Evolutionary conservation across 1,140 invertebrate species (phyloP).

Genomic region (Cotesia chilonis): DNA sequence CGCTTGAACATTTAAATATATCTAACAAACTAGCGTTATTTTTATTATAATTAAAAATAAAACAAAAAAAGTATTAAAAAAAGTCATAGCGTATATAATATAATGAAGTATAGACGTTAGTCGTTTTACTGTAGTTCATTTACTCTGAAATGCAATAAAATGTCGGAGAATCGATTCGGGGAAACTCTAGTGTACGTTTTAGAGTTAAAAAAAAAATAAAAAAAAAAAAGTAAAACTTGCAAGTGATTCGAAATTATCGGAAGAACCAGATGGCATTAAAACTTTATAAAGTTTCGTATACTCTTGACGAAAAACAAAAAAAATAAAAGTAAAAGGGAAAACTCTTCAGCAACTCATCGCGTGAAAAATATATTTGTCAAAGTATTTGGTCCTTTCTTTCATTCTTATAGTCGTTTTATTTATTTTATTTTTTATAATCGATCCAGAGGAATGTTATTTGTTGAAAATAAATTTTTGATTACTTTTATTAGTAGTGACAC

Average conservation of each 20-base stretch:
- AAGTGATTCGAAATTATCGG: slow-evolving; percentile 28
- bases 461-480: slow-evolving; percentile 16
- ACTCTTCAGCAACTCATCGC: slow-evolving; percentile 4
- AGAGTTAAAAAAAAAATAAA: slow-evolving; percentile 2
- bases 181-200: slow-evolving; percentile 6
- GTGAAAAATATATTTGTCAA: slow-evolving; percentile 16
- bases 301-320: background rate
- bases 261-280: slow-evolving; percentile 23
- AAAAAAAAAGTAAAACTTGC: slow-evolving; percentile 10
- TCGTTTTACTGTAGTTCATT: slow-evolving; percentile 27
- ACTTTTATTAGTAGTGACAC: slow-evolving; percentile 24
- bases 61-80: background rate
- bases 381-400: background rate
- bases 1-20: too few species aligned
- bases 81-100: background rate
- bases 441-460: background rate
- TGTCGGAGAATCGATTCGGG: slow-evolving; percentile 17
- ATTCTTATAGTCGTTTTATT: background rate
- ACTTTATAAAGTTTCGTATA: slow-evolving; percentile 14
- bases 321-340: background rate
- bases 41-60: too few species aligned
- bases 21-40: too few species aligned
- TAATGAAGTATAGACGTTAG: background rate
- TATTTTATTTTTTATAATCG: background rate
- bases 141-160: slow-evolving; percentile 25